Percentiles rank a stretch among this genome's conserved stretches.
phyloP scores from a whole-genome alignment of 23 tunicate species.

The Trididemnum clinides region DNA sequence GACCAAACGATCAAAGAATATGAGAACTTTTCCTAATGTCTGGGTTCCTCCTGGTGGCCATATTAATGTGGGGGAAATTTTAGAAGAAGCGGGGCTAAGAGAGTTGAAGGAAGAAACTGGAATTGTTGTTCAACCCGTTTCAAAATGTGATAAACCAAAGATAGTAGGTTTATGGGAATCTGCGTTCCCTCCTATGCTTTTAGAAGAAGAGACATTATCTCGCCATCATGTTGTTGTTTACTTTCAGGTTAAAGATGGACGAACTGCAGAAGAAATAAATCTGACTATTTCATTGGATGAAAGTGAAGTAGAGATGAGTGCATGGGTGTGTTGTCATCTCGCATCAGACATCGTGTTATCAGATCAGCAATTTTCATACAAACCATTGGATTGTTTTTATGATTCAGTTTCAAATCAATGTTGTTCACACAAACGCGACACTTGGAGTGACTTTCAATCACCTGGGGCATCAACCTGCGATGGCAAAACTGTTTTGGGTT shows the following conservation, averaged over 20 bases:
- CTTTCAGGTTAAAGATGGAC: conserved; percentile 19
- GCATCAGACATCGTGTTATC: conserved; percentile 31
- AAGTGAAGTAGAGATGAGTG: conserved; percentile 50
- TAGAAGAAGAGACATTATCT: conserved; percentile 23
- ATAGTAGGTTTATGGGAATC: conserved; percentile 82
- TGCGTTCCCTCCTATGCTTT: conserved; percentile 50
- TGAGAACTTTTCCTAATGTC: conserved; percentile 82
- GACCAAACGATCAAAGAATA: conserved; percentile 44
- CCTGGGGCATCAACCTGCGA: neutral
- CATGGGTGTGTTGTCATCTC: conserved; percentile 53
- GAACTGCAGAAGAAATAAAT: conserved; percentile 44
- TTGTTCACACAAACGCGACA: neutral
- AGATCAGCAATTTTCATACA: neutral
- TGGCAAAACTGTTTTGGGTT: neutral
- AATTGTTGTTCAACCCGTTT: neutral
- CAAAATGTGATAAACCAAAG: neutral
- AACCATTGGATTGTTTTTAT: neutral
- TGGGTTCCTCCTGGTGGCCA: conserved; percentile 96
- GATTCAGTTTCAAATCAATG: neutral
- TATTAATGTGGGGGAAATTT: conserved; percentile 44
- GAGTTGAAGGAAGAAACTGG: conserved; percentile 75
- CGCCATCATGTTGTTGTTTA: conserved; percentile 73
- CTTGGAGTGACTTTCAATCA: neutral
- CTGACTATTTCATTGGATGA: conserved; percentile 11
- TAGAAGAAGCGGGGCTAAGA: conserved; percentile 58